Base-by-base conservation (phyloP, 2,888 invertebrate genomes). In the Drosophila mulleri region DNA sequence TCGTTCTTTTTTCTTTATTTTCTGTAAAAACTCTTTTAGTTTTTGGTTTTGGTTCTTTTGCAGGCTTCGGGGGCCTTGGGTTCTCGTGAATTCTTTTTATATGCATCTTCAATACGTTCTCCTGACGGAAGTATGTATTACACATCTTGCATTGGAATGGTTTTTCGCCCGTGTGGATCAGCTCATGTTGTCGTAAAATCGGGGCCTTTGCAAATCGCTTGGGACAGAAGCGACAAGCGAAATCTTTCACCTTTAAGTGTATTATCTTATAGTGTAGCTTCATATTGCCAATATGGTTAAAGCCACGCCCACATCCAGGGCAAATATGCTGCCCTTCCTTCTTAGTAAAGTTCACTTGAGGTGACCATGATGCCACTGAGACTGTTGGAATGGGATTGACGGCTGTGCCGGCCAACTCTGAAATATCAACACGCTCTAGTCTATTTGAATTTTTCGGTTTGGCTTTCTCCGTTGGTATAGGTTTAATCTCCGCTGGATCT, bases 131-230 rank as follows among this genome's bases (percentile, higher is more conserved):
- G 16, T 83, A 81, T 61, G 86, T 91, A 11, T 84, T 86, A 50
- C 92, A 92, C 5, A 85, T 72, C 6, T 80, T 79, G 54, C 92
- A 92, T 20, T 78, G 88, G 62, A 90, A 92, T 0, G 92, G 92
- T 32, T 91, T 92, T 52, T 92, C 92, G 0, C 92, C 92, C 1
- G 92, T 92, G 52, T 92, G 92, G 0, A 89, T 92, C 83, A 90
- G 91, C 72, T 92, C 91, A 45, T 92, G 92, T 71, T 92, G 91
- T 8, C 91, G 90, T 8, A 9, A 92, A 65, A 7, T 92, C 65
- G 92, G 92, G 7, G 91, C 88, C 64, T 92, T 92, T 6, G 91
- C 91, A 70, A 92, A 92, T 2, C 91, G 86, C 47, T 91, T 90
- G 6, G 92, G 91, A 58, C 92, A 92, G 60, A 87, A 91, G 26